Conservation (phyloP, 2,888 invertebrate genomes). For the Diaperis boleti region DNA sequence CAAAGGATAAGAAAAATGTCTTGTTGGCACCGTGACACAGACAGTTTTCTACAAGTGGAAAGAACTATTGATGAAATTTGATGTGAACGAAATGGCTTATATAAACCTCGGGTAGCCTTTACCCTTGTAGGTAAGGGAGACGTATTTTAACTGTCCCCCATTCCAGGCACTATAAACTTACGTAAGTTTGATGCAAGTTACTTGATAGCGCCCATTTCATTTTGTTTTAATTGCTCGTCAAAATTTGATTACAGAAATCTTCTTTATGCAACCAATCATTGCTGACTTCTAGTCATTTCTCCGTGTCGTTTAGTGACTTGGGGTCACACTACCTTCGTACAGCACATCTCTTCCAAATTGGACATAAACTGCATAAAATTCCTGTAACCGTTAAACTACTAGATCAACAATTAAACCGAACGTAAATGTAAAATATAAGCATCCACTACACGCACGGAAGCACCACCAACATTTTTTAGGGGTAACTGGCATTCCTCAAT, state of each 20-base stretch:
- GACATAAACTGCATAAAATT: slow-evolving; percentile 24
- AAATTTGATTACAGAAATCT: slow-evolving; percentile 66
- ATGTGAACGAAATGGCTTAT: slow-evolving; percentile 42
- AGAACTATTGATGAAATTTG: slow-evolving; percentile 37
- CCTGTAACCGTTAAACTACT: not conserved
- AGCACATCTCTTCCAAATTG: slow-evolving; percentile 14
- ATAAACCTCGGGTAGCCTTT: slow-evolving; percentile 29
- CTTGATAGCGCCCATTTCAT: slow-evolving; percentile 65
- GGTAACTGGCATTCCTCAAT: slow-evolving; percentile 40
- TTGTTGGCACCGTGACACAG: slow-evolving; percentile 19
- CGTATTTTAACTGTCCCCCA: slow-evolving; percentile 49
- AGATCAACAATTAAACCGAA: slow-evolving; percentile 7
- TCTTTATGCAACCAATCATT: slow-evolving; percentile 60
- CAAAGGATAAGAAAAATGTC: slow-evolving; percentile 24
- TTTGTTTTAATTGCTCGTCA: slow-evolving; percentile 67
- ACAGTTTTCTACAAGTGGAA: slow-evolving; percentile 19
- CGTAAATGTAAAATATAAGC: slow-evolving; percentile 1
- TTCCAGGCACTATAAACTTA: slow-evolving; percentile 56
- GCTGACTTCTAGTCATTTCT: slow-evolving; percentile 47
- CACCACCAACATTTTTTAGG: slow-evolving; percentile 28
- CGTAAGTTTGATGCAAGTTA: slow-evolving; percentile 58
- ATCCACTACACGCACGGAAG: slow-evolving; percentile 16
- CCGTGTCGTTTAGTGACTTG: slow-evolving; percentile 5
- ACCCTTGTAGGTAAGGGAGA: slow-evolving; percentile 42
- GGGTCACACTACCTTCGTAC: slow-evolving; percentile 25